Percentiles rank a stretch among this genome's conserved stretches.
These are phyloP conservation scores for Sebastes fasciatus DNA, from an alignment of 2,113 vertebrate species.

Conservation along the genomic window DNA sequence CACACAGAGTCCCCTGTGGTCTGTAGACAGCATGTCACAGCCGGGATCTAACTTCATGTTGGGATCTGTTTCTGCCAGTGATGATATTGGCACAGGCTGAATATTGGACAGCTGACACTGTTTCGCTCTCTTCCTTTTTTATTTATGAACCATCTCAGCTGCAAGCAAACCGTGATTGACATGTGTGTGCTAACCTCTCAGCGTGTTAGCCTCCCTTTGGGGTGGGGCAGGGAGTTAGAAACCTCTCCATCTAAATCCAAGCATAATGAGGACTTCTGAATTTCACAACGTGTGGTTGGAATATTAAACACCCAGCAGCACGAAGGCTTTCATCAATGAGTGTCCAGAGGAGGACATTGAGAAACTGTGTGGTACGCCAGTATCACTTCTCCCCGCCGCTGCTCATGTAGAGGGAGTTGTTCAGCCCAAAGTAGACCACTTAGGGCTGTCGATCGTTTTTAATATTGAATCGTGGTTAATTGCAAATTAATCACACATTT, in stretches of 20 bases:
- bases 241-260: constrained; percentile 8
- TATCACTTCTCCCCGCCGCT: constrained; percentile 4
- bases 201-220: constrained; percentile 6
- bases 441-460: too few relatives aligned
- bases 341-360: constrained; percentile 27
- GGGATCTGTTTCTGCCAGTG: constrained; percentile 12
- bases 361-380: neutral
- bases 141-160: neutral
- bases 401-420: neutral
- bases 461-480: too few relatives aligned
- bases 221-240: constrained; percentile 13
- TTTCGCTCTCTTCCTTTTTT: constrained; percentile 11
- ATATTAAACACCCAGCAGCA: constrained; percentile 49
- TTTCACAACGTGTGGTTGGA: constrained; percentile 52
- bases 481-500: too few relatives aligned
- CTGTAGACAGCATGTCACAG: neutral
- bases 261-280: constrained; percentile 35
- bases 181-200: constrained; percentile 25
- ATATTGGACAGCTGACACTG: neutral
- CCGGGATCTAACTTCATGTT: neutral
- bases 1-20: constrained; percentile 1
- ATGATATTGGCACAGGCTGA: neutral
- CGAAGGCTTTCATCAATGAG: constrained; percentile 43
- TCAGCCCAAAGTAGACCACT: too few relatives aligned
- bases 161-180: constrained; percentile 33